Evolutionary conservation across 64 coral and sea anemone genomes (phyloP).

Genomic region (Platygyra sinensis): DNA sequence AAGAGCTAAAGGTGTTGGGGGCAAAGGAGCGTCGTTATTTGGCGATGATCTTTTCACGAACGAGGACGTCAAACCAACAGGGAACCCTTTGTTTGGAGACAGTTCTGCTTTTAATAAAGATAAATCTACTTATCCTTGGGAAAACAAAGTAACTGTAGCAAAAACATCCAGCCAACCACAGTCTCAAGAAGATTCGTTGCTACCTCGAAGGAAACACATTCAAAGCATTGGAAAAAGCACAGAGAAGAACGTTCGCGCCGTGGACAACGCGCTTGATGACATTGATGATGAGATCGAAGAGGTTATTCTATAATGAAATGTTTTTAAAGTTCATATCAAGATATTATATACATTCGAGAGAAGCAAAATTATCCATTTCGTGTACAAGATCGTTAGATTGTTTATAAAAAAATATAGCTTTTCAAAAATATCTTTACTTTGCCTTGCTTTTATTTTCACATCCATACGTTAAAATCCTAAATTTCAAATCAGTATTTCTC

Average conservation of each 20-base stretch:
- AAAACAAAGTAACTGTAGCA: constrained; percentile 75
- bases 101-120: constrained; percentile 36
- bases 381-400: neutral
- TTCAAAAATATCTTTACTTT: neutral
- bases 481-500: too few relatives aligned
- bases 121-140: constrained; percentile 80
- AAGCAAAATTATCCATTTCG: neutral
- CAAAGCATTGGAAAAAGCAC: constrained; percentile 54
- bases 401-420: neutral
- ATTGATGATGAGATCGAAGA: constrained; percentile 91
- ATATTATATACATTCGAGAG: neutral
- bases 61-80: constrained; percentile 36
- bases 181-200: constrained; percentile 45
- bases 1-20: constrained; percentile 29
- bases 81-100: constrained; percentile 52
- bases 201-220: constrained; percentile 58
- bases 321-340: neutral
- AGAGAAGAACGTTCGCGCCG: constrained; percentile 58
- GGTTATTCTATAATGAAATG: constrained; percentile 68
- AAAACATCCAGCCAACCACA: constrained; percentile 22
- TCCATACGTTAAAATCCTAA: neutral
- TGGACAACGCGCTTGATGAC: constrained; percentile 66
- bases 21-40: constrained; percentile 45
- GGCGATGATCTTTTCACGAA: constrained; percentile 75
- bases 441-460: neutral